Conservation (phyloP, 2,888 invertebrate species). For the Ectobius pallidus region DNA sequence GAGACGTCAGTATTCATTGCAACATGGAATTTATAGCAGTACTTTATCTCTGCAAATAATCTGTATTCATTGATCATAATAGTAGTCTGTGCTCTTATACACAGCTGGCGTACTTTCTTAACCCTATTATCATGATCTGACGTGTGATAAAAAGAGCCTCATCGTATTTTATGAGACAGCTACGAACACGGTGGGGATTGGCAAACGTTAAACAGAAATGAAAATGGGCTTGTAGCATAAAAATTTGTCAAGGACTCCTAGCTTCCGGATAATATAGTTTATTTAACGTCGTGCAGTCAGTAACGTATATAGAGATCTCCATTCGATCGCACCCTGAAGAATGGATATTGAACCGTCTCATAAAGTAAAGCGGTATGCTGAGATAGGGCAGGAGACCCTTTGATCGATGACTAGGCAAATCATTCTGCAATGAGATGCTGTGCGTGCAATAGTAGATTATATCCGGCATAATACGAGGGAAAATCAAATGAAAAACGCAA, state of each 20-base stretch:
- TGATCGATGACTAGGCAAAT: background rate
- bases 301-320: background rate
- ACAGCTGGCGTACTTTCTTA: background rate
- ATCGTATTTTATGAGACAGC: no score
- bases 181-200: no score
- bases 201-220: background rate
- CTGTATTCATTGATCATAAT: background rate
- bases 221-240: background rate
- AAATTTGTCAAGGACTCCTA: background rate
- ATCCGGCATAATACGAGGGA: no score
- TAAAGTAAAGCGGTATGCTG: background rate
- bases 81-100: background rate
- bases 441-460: background rate
- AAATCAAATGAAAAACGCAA: no score
- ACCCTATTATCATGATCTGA: background rate
- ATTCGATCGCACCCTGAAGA: background rate
- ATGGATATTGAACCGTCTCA: background rate
- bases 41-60: background rate
- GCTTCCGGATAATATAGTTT: conserved; percentile 2
- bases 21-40: background rate
- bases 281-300: background rate
- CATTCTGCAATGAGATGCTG: no score
- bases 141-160: background rate
- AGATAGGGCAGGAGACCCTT: background rate
- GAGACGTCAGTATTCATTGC: background rate